Evolutionary conservation across 2,888 invertebrate species (phyloP).

Genomic region (Dendrolimus houi): DNA sequence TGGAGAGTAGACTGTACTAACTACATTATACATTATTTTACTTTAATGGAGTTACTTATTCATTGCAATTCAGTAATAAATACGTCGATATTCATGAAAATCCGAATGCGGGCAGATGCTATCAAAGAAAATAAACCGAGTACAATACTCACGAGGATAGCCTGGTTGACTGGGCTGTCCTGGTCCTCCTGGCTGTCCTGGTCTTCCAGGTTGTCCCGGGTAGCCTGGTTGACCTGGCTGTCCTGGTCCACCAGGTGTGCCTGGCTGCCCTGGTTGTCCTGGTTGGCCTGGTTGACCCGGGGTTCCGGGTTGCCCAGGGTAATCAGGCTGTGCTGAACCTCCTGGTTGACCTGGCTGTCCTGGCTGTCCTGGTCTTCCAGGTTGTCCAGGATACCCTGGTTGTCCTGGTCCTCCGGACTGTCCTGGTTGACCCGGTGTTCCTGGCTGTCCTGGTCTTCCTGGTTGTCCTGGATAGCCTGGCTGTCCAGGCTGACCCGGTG

Average conservation of each 20-base stretch:
- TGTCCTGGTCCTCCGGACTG: constrained; percentile 37
- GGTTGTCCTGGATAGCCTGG: constrained; percentile 34
- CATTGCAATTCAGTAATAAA: no score
- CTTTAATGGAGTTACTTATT: no score
- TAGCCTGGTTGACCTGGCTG: constrained; percentile 13
- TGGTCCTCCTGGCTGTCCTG: constrained; percentile 14
- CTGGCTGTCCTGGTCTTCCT: constrained; percentile 22
- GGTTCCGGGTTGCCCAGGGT: constrained; percentile 21
- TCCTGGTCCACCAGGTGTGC: constrained; percentile 11
- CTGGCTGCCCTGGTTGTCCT: constrained; percentile 12
- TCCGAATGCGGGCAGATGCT: no score
- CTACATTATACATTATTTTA: no score
- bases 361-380: constrained; percentile 16
- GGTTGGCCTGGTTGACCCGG: constrained; percentile 23
- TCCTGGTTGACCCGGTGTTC: constrained; percentile 24
- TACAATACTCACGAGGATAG: constrained; percentile 6
- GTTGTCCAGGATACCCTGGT: constrained; percentile 22
- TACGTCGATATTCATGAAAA: no score
- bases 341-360: constrained; percentile 45
- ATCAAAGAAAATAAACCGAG: no score
- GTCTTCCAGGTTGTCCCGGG: constrained; percentile 14
- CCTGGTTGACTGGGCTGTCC: constrained; percentile 13
- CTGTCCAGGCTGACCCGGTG: constrained; percentile 22
- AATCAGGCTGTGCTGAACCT: constrained; percentile 21
- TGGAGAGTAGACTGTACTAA: no score